A percentile compares a stretch with the other conserved stretches of the same genome.
Conservation (phyloP, 2,888 invertebrate species). For the Erynnis tages region DNA sequence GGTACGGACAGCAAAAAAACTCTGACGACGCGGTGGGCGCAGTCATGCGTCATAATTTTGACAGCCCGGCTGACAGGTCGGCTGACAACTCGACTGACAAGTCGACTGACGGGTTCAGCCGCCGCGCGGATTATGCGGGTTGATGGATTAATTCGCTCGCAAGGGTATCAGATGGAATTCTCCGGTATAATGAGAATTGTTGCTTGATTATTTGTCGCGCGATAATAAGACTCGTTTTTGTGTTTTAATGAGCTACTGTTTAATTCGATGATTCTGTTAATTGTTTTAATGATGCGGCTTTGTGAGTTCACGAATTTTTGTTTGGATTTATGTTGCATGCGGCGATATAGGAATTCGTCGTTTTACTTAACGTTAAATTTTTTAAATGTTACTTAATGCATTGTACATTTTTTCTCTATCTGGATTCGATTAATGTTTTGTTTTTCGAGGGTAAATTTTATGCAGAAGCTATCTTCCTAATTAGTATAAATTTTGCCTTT, state of each 20-base stretch:
- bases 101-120: constrained; percentile 31
- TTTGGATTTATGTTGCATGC: no score
- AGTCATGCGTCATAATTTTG: constrained; percentile 75
- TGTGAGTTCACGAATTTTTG: not conserved
- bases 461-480: no score
- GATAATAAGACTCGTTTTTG: constrained; percentile 16
- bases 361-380: no score
- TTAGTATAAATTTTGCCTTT: no score
- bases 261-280: no score
- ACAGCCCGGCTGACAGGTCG: constrained; percentile 65
- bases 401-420: no score
- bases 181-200: constrained; percentile 25
- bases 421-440: no score
- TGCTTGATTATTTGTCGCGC: constrained; percentile 25
- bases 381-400: no score
- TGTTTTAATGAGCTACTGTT: not conserved
- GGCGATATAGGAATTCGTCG: no score
- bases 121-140: constrained; percentile 67
- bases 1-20: constrained; percentile 37
- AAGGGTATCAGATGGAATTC: constrained; percentile 49
- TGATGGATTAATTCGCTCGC: constrained; percentile 74
- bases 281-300: constrained; percentile 2
- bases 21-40: constrained; percentile 58
- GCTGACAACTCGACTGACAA: constrained; percentile 45
- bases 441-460: no score